Conservation (phyloP, 2,888 invertebrate genomes). For the Hartigia nigra region DNA sequence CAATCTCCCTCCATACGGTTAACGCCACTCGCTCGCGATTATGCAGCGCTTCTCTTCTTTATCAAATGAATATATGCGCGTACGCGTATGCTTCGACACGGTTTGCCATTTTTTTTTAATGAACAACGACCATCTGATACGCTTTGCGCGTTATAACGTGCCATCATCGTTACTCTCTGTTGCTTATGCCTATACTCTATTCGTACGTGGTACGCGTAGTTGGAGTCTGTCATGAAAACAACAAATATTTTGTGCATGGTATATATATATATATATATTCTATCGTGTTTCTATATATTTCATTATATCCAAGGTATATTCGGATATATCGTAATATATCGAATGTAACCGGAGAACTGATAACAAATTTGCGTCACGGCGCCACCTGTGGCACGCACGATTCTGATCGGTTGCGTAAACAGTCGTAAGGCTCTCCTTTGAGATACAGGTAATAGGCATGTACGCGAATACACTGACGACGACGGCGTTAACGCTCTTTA, state of each 20-base stretch:
- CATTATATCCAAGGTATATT: background rate
- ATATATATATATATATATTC: too few species aligned
- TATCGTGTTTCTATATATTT: background rate
- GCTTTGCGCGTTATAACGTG: background rate
- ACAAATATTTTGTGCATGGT: background rate
- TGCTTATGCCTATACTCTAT: background rate
- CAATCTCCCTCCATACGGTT: background rate
- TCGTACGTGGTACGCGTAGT: background rate
- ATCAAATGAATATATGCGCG: conserved; percentile 9
- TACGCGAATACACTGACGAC: background rate
- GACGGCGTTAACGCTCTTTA: background rate
- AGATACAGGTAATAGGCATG: background rate
- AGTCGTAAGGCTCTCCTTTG: conserved; percentile 14
- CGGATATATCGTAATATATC: background rate
- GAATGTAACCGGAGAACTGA: conserved; percentile 23
- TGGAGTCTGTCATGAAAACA: background rate
- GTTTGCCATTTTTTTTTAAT: conserved; percentile 21
- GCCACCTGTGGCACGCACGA: conserved; percentile 45
- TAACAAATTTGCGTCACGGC: conserved; percentile 47
- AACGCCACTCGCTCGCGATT: background rate
- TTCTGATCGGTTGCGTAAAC: conserved; percentile 44
- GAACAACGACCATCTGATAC: conserved; percentile 18
- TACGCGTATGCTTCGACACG: conserved; percentile 24
- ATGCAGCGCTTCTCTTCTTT: background rate
- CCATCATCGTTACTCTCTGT: background rate